Conservation (phyloP, 2,113 vertebrate genomes). For the Protobothrops flavoviridis region DNA sequence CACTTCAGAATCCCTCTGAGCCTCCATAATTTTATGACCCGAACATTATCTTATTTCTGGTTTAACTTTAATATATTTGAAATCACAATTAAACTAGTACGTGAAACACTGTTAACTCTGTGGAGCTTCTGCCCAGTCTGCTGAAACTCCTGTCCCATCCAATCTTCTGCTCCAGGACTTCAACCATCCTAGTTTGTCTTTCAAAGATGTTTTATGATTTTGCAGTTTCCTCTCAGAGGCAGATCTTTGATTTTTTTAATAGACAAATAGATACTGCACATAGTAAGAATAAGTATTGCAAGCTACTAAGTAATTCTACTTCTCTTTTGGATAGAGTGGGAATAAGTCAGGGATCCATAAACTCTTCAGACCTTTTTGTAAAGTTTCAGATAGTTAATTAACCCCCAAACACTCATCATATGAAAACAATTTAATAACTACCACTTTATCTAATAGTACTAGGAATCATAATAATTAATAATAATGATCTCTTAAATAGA, state of each 20-base stretch:
- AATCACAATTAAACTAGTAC: background rate
- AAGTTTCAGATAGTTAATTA: background rate
- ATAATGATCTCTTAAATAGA: background rate
- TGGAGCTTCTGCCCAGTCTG: background rate
- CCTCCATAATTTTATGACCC: background rate
- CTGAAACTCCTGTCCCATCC: background rate
- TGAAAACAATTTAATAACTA: background rate
- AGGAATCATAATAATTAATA: background rate
- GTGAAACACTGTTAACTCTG: background rate
- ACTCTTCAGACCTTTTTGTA: background rate
- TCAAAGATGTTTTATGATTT: background rate
- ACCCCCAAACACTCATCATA: background rate
- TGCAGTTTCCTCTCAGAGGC: background rate
- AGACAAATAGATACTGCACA: background rate
- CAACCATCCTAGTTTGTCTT: background rate
- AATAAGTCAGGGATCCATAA: background rate
- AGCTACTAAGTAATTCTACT: background rate
- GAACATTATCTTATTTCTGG: background rate
- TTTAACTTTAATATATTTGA: background rate
- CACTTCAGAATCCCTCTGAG: background rate
- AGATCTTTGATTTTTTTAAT: background rate
- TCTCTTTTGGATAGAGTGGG: background rate
- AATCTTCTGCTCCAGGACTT: background rate
- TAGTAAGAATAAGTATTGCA: background rate
- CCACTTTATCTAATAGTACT: background rate